Evolutionary conservation across 2,113 vertebrate species (phyloP).

Genomic region (Perca schrenkii): DNA sequence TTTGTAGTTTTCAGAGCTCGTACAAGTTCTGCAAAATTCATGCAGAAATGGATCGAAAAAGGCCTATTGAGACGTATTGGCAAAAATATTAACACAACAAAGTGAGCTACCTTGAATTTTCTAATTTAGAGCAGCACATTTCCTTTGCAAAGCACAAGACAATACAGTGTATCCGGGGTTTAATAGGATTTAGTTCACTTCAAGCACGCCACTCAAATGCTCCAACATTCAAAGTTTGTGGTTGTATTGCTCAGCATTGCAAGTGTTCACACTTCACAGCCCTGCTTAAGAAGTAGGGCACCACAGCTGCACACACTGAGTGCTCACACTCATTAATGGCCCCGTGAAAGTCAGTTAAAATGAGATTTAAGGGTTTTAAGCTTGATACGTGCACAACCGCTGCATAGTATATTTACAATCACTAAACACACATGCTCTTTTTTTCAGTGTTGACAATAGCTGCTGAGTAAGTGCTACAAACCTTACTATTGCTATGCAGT

Average conservation of each 20-base stretch:
- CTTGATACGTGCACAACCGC: slow-evolving; percentile 1
- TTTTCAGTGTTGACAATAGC: slow-evolving; percentile 2
- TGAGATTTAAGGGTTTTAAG: slow-evolving; percentile 50
- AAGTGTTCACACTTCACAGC: slow-evolving; percentile 71
- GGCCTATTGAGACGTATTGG: slow-evolving; percentile 42
- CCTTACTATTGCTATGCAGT: slow-evolving; percentile 19
- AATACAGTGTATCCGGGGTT: slow-evolving; percentile 66
- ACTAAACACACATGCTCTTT: slow-evolving; percentile 20
- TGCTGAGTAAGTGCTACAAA: slow-evolving; percentile 5
- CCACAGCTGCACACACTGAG: slow-evolving; percentile 62
- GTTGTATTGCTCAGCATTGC: slow-evolving; percentile 74
- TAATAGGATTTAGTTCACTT: slow-evolving; percentile 83
- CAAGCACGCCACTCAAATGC: slow-evolving; percentile 67
- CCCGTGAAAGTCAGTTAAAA: slow-evolving; percentile 65
- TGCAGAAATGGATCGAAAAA: neutral
- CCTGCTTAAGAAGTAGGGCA: slow-evolving; percentile 77
- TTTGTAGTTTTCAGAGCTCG: slow-evolving; percentile 7
- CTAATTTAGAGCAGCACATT: slow-evolving; percentile 55
- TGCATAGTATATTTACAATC: slow-evolving; percentile 2
- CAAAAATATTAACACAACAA: slow-evolving; percentile 64
- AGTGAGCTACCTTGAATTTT: slow-evolving; percentile 67
- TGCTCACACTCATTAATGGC: slow-evolving; percentile 73
- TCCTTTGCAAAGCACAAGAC: slow-evolving; percentile 73
- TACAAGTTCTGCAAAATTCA: slow-evolving; percentile 14
- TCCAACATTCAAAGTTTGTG: slow-evolving; percentile 67